A percentile compares a stretch with the other conserved stretches of the same genome.
Conservation (phyloP, 2,113 vertebrate genomes). For the Bucco capensis region DNA sequence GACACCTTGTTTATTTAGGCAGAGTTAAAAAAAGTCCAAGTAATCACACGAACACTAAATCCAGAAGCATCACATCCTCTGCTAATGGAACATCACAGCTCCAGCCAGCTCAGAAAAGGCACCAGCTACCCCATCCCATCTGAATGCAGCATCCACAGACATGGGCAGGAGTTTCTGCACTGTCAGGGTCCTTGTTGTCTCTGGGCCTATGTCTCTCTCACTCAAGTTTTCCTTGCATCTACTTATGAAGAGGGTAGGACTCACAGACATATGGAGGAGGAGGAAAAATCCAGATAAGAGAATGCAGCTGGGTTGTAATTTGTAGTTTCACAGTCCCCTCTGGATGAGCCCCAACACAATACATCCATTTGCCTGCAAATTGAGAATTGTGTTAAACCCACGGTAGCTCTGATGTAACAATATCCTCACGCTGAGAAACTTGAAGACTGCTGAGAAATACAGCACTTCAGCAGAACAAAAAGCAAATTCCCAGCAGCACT, state of each 20-base stretch:
- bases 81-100: not conserved
- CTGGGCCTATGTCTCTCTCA: not conserved
- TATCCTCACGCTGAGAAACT: conserved; percentile 71
- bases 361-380: conserved; percentile 73
- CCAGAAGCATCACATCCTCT: not conserved
- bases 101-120: not conserved
- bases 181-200: not conserved
- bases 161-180: not conserved
- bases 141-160: not conserved
- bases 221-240: not conserved
- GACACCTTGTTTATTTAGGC: not conserved
- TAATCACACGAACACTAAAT: not conserved
- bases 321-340: conserved; percentile 67
- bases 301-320: conserved; percentile 61
- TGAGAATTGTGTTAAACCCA: conserved; percentile 69
- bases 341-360: conserved; percentile 68
- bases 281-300: conserved; percentile 9
- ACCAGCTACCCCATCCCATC: not conserved
- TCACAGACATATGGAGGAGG: not conserved
- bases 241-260: not conserved
- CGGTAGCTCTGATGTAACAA: conserved; percentile 64
- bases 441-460: conserved; percentile 68
- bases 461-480: conserved; percentile 72
- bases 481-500: conserved; percentile 67
- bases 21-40: not conserved